Base-by-base conservation (phyloP, 2,888 invertebrate species). In the Stenodera caucasica region DNA sequence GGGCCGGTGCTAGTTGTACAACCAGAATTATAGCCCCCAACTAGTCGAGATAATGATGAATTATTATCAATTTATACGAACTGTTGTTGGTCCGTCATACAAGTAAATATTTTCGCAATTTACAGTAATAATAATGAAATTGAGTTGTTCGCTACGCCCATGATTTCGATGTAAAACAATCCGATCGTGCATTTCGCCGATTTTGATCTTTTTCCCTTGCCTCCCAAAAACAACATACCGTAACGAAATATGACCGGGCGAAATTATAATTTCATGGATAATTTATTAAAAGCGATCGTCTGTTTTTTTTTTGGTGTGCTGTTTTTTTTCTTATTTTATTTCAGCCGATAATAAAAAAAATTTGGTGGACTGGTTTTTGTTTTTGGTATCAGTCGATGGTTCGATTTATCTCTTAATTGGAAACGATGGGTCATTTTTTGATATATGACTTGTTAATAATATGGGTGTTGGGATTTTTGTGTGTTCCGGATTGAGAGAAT, bases 371-470 rank as follows among this genome's bases (percentile, higher is more conserved):
- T 29, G 52, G 52, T 26, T 26, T 26, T 26, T 26, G 2, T 26
- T 26, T 12, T 21, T 12, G 5, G 7, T 45, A 26, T 30, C 26
- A 26, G 11, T 18, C 8, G 4, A 6, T 50, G 18, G 35, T 11
- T 45, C 53, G 53, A 66, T 66, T 66, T 63, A 63, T 66, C 63
- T 63, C 66, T 63, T 63, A 66, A 66, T 66, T 66, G 66, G 59
- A 58, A 50, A 55, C 58, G 65, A 45, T 59, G 58, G 61, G 52
- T 61, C 58, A 54, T 49, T 26, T 15, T 55, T 63, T 66, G 66
- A 66, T 66, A 66, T 66, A 66, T 66, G 63, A 60, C 55, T 23
- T 50, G 40, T 55, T 66, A 66, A 66, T 66, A 66, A 66, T 58
- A 66, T 37, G 61, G 35, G 11, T 40, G 18, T 11, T 9, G 21